Evolutionary conservation across 2,888 invertebrate species (phyloP).

Genomic region (Lutraria lutraria): DNA sequence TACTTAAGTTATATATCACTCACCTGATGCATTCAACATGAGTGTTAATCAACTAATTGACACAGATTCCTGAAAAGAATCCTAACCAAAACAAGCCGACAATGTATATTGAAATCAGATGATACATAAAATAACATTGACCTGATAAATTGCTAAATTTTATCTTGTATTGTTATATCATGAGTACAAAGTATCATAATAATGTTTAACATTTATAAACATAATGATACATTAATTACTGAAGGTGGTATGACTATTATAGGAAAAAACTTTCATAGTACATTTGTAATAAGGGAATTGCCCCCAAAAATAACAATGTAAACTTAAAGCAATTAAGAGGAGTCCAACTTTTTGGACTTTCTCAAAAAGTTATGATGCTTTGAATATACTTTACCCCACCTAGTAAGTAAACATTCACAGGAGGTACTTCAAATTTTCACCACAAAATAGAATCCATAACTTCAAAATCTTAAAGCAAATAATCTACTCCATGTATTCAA

Average conservation of each 20-base stretch:
- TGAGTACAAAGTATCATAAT: background rate
- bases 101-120: background rate
- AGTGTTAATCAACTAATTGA: background rate
- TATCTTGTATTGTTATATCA: background rate
- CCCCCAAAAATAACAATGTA: no score
- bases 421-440: background rate
- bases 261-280: no score
- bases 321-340: no score
- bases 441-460: background rate
- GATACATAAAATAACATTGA: background rate
- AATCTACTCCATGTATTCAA: background rate
- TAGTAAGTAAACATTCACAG: background rate
- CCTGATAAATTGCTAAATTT: background rate
- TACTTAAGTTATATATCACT: background rate
- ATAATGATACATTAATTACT: no score
- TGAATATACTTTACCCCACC: background rate
- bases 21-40: background rate
- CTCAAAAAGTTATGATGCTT: background rate
- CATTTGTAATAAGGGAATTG: no score
- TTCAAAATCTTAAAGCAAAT: background rate
- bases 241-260: no score
- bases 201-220: no score
- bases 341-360: no score
- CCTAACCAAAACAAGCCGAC: background rate
- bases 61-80: background rate